Evolutionary conservation across 2,888 invertebrate genomes (phyloP), one percentile per base, ranked within the genome.

Genomic region (Entomobrya proxima): DNA sequence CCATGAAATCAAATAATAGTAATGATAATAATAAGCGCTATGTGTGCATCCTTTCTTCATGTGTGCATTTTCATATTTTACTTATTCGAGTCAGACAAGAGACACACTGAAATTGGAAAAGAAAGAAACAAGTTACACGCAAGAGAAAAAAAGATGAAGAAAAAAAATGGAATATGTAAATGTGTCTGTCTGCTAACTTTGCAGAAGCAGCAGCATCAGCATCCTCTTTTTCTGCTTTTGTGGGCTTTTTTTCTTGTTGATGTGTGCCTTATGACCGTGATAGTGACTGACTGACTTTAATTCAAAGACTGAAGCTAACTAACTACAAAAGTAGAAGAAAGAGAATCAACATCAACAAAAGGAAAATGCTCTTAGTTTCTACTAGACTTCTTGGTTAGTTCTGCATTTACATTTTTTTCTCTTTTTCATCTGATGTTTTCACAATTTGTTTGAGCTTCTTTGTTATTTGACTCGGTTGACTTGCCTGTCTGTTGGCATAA

Each of bases 201-300:
- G n/a, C n/a, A n/a, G n/a, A n/a, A n/a, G n/a, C n/a, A n/a, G n/a
- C n/a, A n/a, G n/a, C n/a, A n/a, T 37, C 64, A 37, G 64, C 37
- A 64, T 35, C 18, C 64, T 37, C 21, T 18, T 21, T 32, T 47
- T 47, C n/a, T 61, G 2, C 64, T 27, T 30, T 37, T 64, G 55
- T 55, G 55, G 11, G 15, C 18, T 27, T 24, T 55, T 55, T 3
- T 27, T 55, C 64, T 52, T 69, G 35, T 24, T 67, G 64, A 18
- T 18, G 30, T 74, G 67, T 64, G 67, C 67, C 32, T 79, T 79
- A 79, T 79, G 79, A 79, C 79, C 79, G 79, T 80, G 72, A 72
- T 80, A 80, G 40, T 80, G 80, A 80, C 80, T 80, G 80, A 80
- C 80, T 80, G 55, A 72, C 80, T 72, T 72, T 79, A 69, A 67